Evolutionary conservation across 2,797 vertebrate genomes (phyloP).

Genomic region (Tapera naevia): DNA sequence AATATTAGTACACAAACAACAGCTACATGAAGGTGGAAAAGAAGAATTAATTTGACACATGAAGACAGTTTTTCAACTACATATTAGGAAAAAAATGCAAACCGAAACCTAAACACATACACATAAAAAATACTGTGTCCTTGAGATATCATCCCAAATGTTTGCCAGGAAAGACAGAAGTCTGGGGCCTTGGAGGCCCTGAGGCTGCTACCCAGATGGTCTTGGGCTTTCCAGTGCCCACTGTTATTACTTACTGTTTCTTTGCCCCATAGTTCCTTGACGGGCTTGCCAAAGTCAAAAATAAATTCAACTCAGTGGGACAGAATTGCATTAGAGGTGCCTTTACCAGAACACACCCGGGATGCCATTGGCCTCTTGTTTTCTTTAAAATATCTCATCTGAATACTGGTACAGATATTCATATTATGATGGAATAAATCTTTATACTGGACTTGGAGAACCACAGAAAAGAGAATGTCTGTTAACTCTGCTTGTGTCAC

Average conservation of each 20-base stretch:
- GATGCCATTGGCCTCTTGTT: background rate
- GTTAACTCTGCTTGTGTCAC: accelerated
- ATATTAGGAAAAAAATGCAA: slow-evolving; percentile 15
- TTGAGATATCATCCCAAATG: background rate
- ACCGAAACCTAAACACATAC: slow-evolving; percentile 23
- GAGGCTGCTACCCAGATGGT: background rate
- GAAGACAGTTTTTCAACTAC: slow-evolving; percentile 63
- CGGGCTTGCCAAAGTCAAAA: background rate
- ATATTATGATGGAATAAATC: background rate
- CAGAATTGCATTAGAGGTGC: background rate
- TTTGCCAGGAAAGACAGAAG: background rate
- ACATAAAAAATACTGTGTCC: slow-evolving; percentile 15
- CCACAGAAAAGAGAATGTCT: background rate
- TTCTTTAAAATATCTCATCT: background rate
- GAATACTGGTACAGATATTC: background rate
- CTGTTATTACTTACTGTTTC: background rate
- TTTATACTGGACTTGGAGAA: background rate
- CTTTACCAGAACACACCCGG: background rate
- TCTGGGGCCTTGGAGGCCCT: background rate
- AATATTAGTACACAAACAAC: slow-evolving; percentile 86
- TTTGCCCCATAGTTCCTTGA: background rate
- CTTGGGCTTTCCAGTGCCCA: background rate
- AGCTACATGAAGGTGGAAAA: slow-evolving; percentile 58
- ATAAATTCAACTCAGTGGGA: background rate
- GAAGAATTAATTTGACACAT: slow-evolving; percentile 53